A percentile compares a stretch with the other conserved stretches of the same genome.
These are phyloP conservation scores for Chaenogobius annularis DNA, from an alignment of 2,113 vertebrate genomes.

Conservation along the genomic window DNA sequence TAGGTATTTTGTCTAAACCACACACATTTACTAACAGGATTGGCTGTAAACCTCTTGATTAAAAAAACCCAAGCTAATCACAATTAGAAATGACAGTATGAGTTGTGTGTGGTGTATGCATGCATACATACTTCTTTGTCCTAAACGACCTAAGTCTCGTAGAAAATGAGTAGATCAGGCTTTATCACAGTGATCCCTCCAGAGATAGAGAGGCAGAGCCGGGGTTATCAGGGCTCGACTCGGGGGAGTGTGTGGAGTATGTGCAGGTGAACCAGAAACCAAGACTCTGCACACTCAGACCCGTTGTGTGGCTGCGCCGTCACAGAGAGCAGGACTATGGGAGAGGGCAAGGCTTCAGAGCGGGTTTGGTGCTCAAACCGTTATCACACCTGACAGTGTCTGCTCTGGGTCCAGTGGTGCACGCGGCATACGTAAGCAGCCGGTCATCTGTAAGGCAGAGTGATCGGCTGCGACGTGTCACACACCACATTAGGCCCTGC, in stretches of 20 bases:
- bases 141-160: slow-evolving; percentile 4
- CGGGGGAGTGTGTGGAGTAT: slow-evolving; percentile 20
- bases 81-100: too few species aligned
- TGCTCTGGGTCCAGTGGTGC: slow-evolving; percentile 69
- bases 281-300: slow-evolving; percentile 36
- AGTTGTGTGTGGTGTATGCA: not conserved
- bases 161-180: slow-evolving; percentile 36
- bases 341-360: slow-evolving; percentile 67
- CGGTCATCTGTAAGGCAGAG: slow-evolving; percentile 67
- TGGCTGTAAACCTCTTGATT: too few species aligned
- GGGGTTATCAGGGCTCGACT: slow-evolving; percentile 59
- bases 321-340: slow-evolving; percentile 37
- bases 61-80: too few species aligned
- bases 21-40: too few species aligned
- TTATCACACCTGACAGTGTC: slow-evolving; percentile 80
- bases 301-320: slow-evolving; percentile 32
- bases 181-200: slow-evolving; percentile 39
- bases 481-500: slow-evolving; percentile 58
- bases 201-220: slow-evolving; percentile 39
- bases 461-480: slow-evolving; percentile 72
- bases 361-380: slow-evolving; percentile 60
- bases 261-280: slow-evolving; percentile 59
- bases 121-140: not conserved
- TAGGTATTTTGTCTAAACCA: too few species aligned
- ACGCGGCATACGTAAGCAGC: slow-evolving; percentile 64